Base-by-base conservation (phyloP, 2,888 invertebrate species). In the Lithophane ornitopus region DNA sequence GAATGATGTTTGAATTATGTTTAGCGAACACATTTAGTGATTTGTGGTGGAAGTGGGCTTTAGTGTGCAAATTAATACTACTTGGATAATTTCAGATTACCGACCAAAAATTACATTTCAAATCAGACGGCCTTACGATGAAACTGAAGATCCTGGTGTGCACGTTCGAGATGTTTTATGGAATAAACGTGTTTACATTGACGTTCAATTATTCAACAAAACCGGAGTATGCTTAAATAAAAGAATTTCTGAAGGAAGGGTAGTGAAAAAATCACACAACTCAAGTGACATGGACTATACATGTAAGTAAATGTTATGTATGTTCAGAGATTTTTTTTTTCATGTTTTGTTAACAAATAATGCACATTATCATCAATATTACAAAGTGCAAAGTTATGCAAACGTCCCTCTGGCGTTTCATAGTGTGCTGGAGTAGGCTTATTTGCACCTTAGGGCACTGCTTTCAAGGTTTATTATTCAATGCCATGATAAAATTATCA, bases 241-340 rank as follows among this genome's bases (percentile, higher is more conserved):
- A 74, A 63, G 3, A 63, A 54, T 74, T 22, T 8, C 39, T 12
- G 26, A 74, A 39, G 74, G 63, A 0, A 44, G 9, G 16, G 12
- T 54, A 26, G 44, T 62, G 34, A 44, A 46, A 62, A 26, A 34
- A 62, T 12, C 11, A 26, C 16, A 22, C 0, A 16, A 44, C 4
- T 26, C 26, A 9, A 63, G 8, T 14, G 2, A 46, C 22, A 46
- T 46, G 26, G 39, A 54, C 4, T 26, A 49, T 16, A 3, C 16
- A 71, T 58, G 71, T 73, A 71, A 73, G 66, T 14, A 4, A 34
- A 49, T n/a, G n/a, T n/a, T n/a, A n/a, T n/a, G n/a, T n/a, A n/a
- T n/a, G n/a, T n/a, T n/a, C n/a, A n/a, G n/a, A n/a, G n/a, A n/a
- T n/a, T n/a, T n/a, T n/a, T n/a, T n/a, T n/a, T n/a, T n/a, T n/a